These are phyloP conservation scores for Mobula birostris DNA, from an alignment of 2,113 vertebrate genomes.

Conservation along the genomic window DNA sequence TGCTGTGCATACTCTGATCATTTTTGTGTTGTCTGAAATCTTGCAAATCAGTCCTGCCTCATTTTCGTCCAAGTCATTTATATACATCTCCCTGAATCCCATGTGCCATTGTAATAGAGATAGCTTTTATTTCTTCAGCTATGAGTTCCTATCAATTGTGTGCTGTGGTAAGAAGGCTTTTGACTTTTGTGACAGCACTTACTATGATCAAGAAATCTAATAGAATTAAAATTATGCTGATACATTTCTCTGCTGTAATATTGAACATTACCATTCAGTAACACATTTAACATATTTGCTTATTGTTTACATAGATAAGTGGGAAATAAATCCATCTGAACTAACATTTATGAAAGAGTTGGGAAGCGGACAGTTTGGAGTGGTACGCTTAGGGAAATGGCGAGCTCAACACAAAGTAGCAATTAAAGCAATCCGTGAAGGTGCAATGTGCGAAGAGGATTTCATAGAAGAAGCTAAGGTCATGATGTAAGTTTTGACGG, in stretches of 20 bases:
- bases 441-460: slow-evolving; percentile 91
- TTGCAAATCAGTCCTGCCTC: too few relatives aligned
- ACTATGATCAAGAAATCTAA: background rate
- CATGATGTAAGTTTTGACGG: slow-evolving; percentile 74
- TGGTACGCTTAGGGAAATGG: slow-evolving; percentile 88
- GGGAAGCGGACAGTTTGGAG: slow-evolving; percentile 79
- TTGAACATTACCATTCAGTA: background rate
- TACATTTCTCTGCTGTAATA: background rate
- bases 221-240: background rate
- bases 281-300: background rate
- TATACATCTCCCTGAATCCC: too few relatives aligned
- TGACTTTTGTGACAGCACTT: background rate
- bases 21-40: too few relatives aligned
- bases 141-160: background rate
- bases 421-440: slow-evolving; percentile 86
- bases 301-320: slow-evolving; percentile 63
- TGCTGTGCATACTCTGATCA: too few relatives aligned
- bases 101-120: background rate
- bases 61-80: too few relatives aligned
- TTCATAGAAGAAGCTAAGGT: slow-evolving; percentile 94
- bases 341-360: slow-evolving; percentile 90
- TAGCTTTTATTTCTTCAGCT: background rate
- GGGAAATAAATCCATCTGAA: slow-evolving; percentile 85
- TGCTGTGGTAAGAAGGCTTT: background rate
- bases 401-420: slow-evolving; percentile 81